Percentiles rank a stretch among this genome's conserved stretches.
These are phyloP conservation scores for Herpailurus yagouaroundi DNA, from an alignment of 2,113 vertebrate genomes.

Conservation along the genomic window DNA sequence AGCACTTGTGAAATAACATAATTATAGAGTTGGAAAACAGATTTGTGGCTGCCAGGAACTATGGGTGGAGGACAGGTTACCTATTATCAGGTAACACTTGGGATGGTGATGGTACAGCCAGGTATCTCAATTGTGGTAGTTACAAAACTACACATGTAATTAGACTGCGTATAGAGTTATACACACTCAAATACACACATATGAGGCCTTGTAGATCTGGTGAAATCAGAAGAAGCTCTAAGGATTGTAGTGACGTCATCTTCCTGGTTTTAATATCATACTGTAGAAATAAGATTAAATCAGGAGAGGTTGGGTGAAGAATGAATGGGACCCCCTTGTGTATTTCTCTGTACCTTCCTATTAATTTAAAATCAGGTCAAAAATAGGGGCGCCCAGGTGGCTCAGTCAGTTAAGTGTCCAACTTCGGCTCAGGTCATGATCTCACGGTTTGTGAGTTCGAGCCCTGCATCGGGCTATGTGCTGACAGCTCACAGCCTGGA, in stretches of 20 bases:
- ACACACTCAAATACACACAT: not conserved
- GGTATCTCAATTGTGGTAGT: not conserved
- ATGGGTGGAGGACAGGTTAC: too few species aligned
- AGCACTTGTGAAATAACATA: constrained; percentile 23
- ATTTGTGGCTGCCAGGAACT: not conserved
- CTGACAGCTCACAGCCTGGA: too few species aligned
- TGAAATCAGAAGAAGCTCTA: not conserved
- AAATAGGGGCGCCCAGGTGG: not conserved
- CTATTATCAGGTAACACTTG: not conserved
- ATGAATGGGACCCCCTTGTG: not conserved
- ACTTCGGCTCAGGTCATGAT: too few species aligned
- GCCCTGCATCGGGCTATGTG: too few species aligned
- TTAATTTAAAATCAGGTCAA: constrained; percentile 27
- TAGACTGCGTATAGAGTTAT: not conserved
- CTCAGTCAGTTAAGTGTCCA: too few species aligned
- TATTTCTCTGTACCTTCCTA: not conserved
- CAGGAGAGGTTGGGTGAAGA: not conserved
- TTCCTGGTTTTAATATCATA: not conserved
- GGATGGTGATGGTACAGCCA: not conserved
- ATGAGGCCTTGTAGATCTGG: not conserved
- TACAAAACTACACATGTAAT: not conserved
- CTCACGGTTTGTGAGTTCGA: too few species aligned
- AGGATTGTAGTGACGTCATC: not conserved
- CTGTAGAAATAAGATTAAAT: not conserved
- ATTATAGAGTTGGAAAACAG: not conserved